A percentile compares a stretch with the other conserved stretches of the same genome.
These are phyloP conservation scores for Leptopterna dolabrata DNA, from an alignment of 2,888 invertebrate genomes.

Conservation along the genomic window DNA sequence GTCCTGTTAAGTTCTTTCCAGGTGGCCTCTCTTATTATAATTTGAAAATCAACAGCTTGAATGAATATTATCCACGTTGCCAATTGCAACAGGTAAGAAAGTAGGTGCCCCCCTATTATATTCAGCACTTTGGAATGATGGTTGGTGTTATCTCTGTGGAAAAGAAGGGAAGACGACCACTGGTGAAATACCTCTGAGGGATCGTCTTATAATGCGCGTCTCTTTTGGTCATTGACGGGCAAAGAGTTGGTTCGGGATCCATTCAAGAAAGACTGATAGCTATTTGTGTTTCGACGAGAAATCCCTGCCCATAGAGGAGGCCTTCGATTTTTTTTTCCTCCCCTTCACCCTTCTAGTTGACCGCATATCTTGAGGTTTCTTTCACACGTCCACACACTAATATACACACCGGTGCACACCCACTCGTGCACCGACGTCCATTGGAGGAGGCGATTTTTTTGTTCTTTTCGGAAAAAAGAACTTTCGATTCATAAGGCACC, in stretches of 20 bases:
- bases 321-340: slow-evolving; percentile 4
- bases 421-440: background rate
- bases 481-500: slow-evolving; percentile 27
- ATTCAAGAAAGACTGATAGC: background rate
- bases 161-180: no score
- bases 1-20: no score
- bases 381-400: background rate
- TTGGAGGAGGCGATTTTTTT: background rate
- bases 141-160: no score
- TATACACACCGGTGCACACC: no score
- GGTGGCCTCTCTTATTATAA: no score
- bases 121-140: no score
- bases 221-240: slow-evolving; percentile 7
- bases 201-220: background rate
- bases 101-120: no score
- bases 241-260: background rate
- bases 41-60: no score
- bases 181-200: background rate
- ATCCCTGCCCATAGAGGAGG: background rate
- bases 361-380: background rate
- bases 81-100: no score
- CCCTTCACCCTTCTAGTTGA: background rate
- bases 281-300: background rate
- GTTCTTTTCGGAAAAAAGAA: background rate
- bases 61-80: no score